Base-by-base conservation (phyloP, 2,888 invertebrate genomes). In the Geophilus truncorum region DNA sequence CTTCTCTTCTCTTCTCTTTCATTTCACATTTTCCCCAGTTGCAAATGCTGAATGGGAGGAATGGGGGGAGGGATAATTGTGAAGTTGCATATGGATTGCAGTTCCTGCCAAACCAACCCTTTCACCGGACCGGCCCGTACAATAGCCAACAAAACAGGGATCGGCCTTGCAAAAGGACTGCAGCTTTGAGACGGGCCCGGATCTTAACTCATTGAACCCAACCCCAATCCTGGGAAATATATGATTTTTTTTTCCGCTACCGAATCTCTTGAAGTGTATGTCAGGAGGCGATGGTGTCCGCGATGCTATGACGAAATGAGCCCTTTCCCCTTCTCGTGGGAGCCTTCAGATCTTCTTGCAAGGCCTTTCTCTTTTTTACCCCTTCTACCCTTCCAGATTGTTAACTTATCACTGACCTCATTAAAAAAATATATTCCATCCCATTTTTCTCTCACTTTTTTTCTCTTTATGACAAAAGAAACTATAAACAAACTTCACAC, bases 131-230 rank as follows among this genome's bases (percentile, higher is more conserved):
- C 70, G 70, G 70, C 70, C 70, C 28, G 25, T 70, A 70, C 70
- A 70, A 70, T 70, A 28, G 70, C 70, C 70, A 70, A 28, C 70
- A 70, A 70, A 70, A 70, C 70, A 70, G 70, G 70, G 70, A 70
- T 70, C 70, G 70, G 70, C 28, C 25, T 70, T 70, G 70, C 70
- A 70, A 70, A 70, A 70, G 70, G 70, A 70, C 28, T 70, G 70
- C 28, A 70, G 25, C 70, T 70, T 28, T 28, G 70, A 70, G 70
- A 70, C 70, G 70, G 70, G 70, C 70, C 70, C 70, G 70, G 70
- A 70, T 70, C 70, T 70, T 70, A 70, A 70, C 70, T 70, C 70
- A 70, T 70, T 70, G 70, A 70, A 70, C 70, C 70, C 70, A 70
- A 70, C 70, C 70, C 70, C 70, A 70, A 70, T 70, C 70, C 70